Evolutionary conservation across 1,140 invertebrate genomes (phyloP).

Genomic region (Asbolus verrucosus): DNA sequence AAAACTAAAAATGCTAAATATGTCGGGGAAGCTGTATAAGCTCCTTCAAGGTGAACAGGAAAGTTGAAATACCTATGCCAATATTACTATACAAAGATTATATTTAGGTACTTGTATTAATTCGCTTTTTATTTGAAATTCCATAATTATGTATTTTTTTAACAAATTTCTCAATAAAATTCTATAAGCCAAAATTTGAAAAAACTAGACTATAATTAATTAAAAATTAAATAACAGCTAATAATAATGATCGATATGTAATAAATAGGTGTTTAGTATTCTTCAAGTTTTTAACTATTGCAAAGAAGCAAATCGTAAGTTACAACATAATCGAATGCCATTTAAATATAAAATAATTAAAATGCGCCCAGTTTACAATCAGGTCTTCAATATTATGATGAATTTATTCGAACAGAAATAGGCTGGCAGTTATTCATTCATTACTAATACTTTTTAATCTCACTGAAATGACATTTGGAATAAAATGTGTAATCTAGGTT

Average conservation of each 20-base stretch:
- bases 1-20: conserved; percentile 42
- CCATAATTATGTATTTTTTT: too few species aligned
- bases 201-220: too few species aligned
- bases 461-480: conserved; percentile 31
- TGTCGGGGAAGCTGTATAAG: conserved; percentile 43
- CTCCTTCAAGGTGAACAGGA: conserved; percentile 45
- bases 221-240: too few species aligned
- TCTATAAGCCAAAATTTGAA: too few species aligned
- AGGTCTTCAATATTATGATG: neutral
- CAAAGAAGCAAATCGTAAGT: conserved; percentile 26
- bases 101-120: conserved; percentile 33
- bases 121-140: conserved; percentile 9
- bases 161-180: too few species aligned
- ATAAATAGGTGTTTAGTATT: too few species aligned
- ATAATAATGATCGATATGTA: too few species aligned
- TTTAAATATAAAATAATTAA: conserved; percentile 36
- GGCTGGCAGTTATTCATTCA: neutral
- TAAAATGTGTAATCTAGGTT: conserved; percentile 29
- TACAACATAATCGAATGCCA: conserved; percentile 20
- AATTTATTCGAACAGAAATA: neutral
- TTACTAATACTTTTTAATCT: conserved; percentile 13
- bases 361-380: conserved; percentile 13
- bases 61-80: conserved; percentile 45
- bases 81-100: conserved; percentile 38
- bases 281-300: too few species aligned